Conservation (phyloP, 2,797 vertebrate genomes). For the Gobionotothen gibberifrons region DNA sequence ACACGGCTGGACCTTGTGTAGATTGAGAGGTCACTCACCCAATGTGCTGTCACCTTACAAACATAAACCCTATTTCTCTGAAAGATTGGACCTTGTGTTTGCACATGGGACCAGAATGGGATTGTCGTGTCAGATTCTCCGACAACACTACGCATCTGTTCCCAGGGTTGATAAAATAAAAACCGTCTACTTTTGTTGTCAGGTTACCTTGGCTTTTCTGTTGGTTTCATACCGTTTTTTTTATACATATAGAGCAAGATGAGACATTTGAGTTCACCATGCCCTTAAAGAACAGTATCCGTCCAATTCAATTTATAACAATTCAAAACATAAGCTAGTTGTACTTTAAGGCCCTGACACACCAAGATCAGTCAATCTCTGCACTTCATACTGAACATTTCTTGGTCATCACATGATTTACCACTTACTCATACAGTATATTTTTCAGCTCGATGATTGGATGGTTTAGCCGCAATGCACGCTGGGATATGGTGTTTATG, state of each 20-base stretch:
- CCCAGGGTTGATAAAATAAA: slow-evolving; percentile 32
- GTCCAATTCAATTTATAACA: background rate
- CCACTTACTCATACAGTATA: too few relatives aligned
- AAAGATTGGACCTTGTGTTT: slow-evolving; percentile 81
- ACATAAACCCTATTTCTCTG: slow-evolving; percentile 79
- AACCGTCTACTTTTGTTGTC: slow-evolving; percentile 34
- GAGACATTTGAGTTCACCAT: background rate
- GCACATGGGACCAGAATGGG: slow-evolving; percentile 68
- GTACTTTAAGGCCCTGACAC: too few relatives aligned
- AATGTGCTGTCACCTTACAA: slow-evolving; percentile 69
- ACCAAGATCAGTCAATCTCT: too few relatives aligned
- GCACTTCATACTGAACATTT: too few relatives aligned
- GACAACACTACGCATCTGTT: slow-evolving; percentile 42
- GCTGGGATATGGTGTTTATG: too few relatives aligned
- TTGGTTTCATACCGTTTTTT: background rate
- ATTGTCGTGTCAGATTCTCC: slow-evolving; percentile 49
- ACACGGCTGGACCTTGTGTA: slow-evolving; percentile 61
- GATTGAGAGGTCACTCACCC: slow-evolving; percentile 73
- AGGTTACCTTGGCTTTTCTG: slow-evolving; percentile 40
- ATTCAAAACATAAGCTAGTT: background rate
- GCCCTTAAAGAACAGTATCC: background rate
- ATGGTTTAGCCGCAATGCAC: too few relatives aligned
- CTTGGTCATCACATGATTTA: too few relatives aligned
- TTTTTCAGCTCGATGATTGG: too few relatives aligned
- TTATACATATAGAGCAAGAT: background rate